Conservation (phyloP, 2,797 vertebrate genomes). For the Philypnodon macrostomus region DNA sequence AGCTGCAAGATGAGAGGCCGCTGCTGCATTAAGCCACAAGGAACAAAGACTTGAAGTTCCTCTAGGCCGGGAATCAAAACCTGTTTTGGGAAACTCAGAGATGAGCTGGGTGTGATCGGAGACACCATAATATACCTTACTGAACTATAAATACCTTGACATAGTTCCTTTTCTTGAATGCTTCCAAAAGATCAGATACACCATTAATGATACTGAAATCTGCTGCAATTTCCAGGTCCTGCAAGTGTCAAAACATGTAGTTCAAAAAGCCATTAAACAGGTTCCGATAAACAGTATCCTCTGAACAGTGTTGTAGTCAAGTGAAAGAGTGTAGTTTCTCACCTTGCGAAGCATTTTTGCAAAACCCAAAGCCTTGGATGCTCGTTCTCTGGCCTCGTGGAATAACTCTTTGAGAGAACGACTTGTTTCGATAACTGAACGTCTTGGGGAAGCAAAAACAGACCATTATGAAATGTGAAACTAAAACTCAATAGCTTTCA, state of each 20-base stretch:
- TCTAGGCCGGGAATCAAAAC: constrained; percentile 91
- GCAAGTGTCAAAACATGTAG: constrained; percentile 28
- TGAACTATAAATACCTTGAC: constrained; percentile 80
- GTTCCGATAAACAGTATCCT: constrained; percentile 26
- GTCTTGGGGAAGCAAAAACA: constrained; percentile 68
- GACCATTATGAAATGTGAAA: neutral
- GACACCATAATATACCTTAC: neutral
- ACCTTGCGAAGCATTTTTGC: constrained; percentile 99
- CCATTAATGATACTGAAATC: constrained; percentile 88
- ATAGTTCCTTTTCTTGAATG: constrained; percentile 85
- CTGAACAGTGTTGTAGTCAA: constrained; percentile 21
- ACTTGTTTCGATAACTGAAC: constrained; percentile 95
- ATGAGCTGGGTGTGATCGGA: neutral
- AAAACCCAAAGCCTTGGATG: constrained; percentile 96
- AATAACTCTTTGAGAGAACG: constrained; percentile 96
- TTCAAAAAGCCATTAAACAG: constrained; percentile 26
- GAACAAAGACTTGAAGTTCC: constrained; percentile 90
- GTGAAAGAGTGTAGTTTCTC: constrained; percentile 33
- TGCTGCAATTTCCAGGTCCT: constrained; percentile 97
- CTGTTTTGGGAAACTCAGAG: constrained; percentile 60
- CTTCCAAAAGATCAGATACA: constrained; percentile 81
- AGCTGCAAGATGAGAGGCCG: constrained; percentile 89
- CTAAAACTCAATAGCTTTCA: too few relatives aligned
- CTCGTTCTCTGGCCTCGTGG: constrained; percentile 94
- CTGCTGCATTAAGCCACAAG: constrained; percentile 77